Base-by-base conservation (phyloP, 2,797 vertebrate species). In the Nyctalus aviator region DNA sequence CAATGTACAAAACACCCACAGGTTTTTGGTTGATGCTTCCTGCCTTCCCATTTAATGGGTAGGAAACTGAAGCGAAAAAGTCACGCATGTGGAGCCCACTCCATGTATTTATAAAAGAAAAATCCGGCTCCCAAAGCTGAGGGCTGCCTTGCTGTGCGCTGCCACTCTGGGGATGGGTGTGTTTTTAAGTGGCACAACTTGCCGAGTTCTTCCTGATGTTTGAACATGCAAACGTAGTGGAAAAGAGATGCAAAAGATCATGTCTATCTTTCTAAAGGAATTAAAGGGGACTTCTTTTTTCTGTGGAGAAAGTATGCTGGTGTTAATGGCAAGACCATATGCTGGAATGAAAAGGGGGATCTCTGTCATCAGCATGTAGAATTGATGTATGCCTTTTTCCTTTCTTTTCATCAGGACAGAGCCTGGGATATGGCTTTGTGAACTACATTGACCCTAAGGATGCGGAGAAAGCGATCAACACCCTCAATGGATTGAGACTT, bases 401-500 rank as follows among this genome's bases (percentile, higher is more conserved):
- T 96, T 96, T 85, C 71, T 37, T 95, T 90, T 92, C 68, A 97
- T 96, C 97, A 99, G 99, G 99, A 21, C 99, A 99, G 98, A 99
- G 99, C 98, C 98, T 99, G 98, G 99, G 99, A 95, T 99, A 99
- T 79, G 99, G 99, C 90, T 99, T 99, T 98, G 99, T 99, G 97
- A 99, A 99, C 98, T 99, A 99, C 3, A 98, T 99, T 98, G 99
- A 99, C 78, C 99, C 99, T 13, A 99, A 99, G 98, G 99, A 99
- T 96, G 99, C 99, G 14, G 99, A 99, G 97, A 99, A 99, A 98
- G 99, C 99, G 96, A 99, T 99, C 98, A 99, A 99, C 97, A 99
- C 99, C 50, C 98, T 99, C 98, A 99, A 99, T 95, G 99, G 99
- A 98, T 98, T 99, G 97, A 99, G 99, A 99, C 99, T 99, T 97